phyloP scores from a whole-genome alignment of 2,888 invertebrate species.

The Drosophila leonis region DNA sequence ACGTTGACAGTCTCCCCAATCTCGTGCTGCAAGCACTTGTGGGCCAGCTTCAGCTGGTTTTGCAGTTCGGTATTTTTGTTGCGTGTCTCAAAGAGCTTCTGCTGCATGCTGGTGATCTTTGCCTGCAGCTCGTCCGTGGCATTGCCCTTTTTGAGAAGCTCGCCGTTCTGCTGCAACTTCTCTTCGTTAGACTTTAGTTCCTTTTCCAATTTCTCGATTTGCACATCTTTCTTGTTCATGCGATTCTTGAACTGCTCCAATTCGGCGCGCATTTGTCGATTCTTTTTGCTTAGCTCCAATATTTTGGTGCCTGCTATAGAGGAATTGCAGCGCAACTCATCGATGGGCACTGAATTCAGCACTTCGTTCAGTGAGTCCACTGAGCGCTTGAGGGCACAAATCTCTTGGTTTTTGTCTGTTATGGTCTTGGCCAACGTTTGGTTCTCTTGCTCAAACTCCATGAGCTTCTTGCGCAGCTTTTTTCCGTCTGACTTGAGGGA shows the following conservation, averaged over 20 bases:
- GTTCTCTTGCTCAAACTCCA: conserved; percentile 73
- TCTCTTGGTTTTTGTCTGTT: conserved; percentile 78
- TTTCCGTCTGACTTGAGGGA: conserved; percentile 39
- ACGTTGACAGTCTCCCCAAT: conserved; percentile 90
- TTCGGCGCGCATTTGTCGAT: conserved; percentile 81
- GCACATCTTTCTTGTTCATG: conserved; percentile 69
- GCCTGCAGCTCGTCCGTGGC: conserved; percentile 87
- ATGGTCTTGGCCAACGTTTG: conserved; percentile 73
- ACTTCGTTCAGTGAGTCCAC: conserved; percentile 81
- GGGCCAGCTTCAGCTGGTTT: conserved; percentile 90
- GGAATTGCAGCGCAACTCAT: conserved; percentile 82
- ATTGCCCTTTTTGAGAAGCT: conserved; percentile 49
- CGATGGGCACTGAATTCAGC: conserved; percentile 81
- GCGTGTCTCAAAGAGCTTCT: conserved; percentile 89
- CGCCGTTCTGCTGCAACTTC: conserved; percentile 50
- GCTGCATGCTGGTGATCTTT: conserved; percentile 85
- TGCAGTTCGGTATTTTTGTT: conserved; percentile 90
- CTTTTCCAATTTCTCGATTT: conserved; percentile 67
- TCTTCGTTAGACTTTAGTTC: conserved; percentile 62
- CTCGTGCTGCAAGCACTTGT: conserved; percentile 91
- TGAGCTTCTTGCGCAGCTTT: conserved; percentile 77
- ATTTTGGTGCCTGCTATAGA: conserved; percentile 81
- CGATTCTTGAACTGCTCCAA: conserved; percentile 78
- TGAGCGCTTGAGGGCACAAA: conserved; percentile 78
- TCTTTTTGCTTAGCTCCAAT: conserved; percentile 83